Evolutionary conservation across 2,888 invertebrate species (phyloP), one percentile per base, ranked within the genome.

Genomic region (Phyllotreta cruciferae): DNA sequence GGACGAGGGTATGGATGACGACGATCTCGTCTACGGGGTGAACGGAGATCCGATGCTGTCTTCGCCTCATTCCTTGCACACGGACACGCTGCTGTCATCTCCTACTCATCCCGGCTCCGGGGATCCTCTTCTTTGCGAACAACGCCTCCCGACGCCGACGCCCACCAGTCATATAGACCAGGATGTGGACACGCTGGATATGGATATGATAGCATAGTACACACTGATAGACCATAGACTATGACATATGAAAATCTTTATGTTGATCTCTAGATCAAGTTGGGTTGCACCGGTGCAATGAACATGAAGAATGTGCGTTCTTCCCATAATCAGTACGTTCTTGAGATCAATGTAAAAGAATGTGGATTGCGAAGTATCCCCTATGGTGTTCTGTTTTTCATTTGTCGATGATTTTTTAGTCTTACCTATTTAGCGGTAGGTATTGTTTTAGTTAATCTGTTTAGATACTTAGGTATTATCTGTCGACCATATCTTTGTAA

Each of bases 41-140:
- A 78, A 78, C 14, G 81, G 82, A 60, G 85, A 85, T 72, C 82
- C 84, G 39, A 81, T 85, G 74, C 71, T 85, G 44, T 81, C 78
- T 54, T 84, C 81, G 50, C 82, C 82, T 41, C 84, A 85, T 72
- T 84, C 85, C 8, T 81, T 87, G 1, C 86, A 85, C 61, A 83
- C 85, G 34, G 86, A 87, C 56, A 87, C 88, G 72, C 86, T 89
- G 9, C 85, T 89, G 83, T 71, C 84, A 78, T 79, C 86, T 80
- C 68, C 84, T 81, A 42, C 86, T 36, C 85, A 84, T 72, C 83
- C 85, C 3, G 82, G 85, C 9, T 85, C 86, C 67, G 83, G 85
- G 47, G 89, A 90, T 77, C 85, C 88, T 3, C 86, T 89, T 84
- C 78, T 89, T 45, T 86, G 77, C 56, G 81, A 80, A 66, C 80